Evolutionary conservation across 2,113 vertebrate genomes (phyloP), one percentile per base, ranked within the genome.

Genomic region (Acanthochromis polyacanthus): DNA sequence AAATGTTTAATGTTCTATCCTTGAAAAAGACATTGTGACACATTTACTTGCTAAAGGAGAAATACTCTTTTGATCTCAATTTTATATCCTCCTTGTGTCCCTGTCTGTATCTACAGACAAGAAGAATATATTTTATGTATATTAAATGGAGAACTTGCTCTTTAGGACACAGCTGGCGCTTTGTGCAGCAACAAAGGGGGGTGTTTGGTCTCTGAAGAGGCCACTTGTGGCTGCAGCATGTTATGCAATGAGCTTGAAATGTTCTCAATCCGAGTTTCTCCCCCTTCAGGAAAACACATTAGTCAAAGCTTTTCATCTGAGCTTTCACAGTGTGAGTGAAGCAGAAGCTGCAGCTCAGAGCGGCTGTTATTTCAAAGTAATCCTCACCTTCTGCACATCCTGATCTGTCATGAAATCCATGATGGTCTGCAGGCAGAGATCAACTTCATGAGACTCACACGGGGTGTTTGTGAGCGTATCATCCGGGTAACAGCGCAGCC

Each of bases 321-420:
- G 19, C 6, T 16, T 50, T 50, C n/a, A 19, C 48, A 50, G 16
- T 50, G 5, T n/a, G 2, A 50, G 48, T 19, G 2, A n/a, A 50
- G 15, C 48, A 9, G 6, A 50, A 7, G 48, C 5, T 50, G 3
- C 46, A 62, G 48, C 30, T 62, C 22, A 0, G 2, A 17, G 32
- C 23, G 23, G 1, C 0, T 38, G 36, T 9, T 17, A 20, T 50
- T 48, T 15, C 1, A 48, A 48, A 48, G 50, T 15, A 51, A 20
- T 5, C 0, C 94, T 95, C 80, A 97, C 96, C 96, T 95, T 88
- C 10, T 90, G 91, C 72, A 95, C 86, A 72, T 96, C 90, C 0
- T 81, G 84, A 30, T 95, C 93, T 0, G 85, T 93, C 10, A 97
- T 67, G 0, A 85, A 88, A 1, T 95, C 94, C 96, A 96, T 97